phyloP scores from a whole-genome alignment of 2,113 vertebrate genomes.

The Bucco capensis region DNA sequence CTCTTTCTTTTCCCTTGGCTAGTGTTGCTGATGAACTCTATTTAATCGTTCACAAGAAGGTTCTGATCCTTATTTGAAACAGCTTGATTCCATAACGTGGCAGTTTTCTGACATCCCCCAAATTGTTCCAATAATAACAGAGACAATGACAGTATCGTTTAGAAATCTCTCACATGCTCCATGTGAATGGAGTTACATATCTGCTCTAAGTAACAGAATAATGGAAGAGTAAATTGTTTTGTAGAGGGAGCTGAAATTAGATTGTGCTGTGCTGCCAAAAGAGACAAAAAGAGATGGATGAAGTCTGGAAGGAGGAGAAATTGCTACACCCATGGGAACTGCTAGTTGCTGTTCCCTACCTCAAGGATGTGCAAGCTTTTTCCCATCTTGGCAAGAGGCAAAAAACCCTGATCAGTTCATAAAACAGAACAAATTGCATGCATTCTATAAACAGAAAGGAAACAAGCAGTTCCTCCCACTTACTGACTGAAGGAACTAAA shows the following conservation, averaged over 20 bases:
- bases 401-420: background rate
- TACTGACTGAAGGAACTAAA: background rate
- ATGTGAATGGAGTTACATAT: conserved; percentile 24
- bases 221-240: conserved; percentile 34
- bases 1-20: conserved; percentile 14
- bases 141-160: conserved; percentile 60
- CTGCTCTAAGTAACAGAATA: conserved; percentile 54
- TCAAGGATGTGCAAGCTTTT: background rate
- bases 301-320: conserved; percentile 20
- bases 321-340: background rate
- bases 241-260: conserved; percentile 37
- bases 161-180: conserved; percentile 37
- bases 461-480: background rate
- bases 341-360: background rate
- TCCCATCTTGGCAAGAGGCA: background rate
- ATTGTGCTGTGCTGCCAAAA: background rate
- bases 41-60: conserved; percentile 61
- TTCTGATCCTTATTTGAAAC: conserved; percentile 39
- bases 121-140: conserved; percentile 61
- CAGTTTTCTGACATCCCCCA: conserved; percentile 42
- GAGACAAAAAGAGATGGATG: conserved; percentile 11
- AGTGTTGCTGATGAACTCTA: conserved; percentile 13
- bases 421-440: background rate
- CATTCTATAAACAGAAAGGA: background rate
- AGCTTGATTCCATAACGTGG: conserved; percentile 53